Conservation (phyloP, 2,113 vertebrate species). For the Elgaria multicarinata region DNA sequence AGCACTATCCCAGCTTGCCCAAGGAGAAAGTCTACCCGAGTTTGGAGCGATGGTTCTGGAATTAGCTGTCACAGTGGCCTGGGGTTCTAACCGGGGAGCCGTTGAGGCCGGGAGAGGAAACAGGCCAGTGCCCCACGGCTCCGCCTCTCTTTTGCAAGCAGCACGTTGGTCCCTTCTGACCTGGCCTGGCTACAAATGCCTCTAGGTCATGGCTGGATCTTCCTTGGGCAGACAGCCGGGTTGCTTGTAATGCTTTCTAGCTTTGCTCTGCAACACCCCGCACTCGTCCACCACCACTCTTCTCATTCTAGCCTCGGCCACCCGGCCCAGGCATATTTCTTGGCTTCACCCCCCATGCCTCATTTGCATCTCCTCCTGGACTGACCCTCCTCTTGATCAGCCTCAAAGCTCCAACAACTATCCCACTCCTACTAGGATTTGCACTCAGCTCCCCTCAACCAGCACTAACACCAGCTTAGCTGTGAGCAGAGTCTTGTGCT, state of each 20-base stretch:
- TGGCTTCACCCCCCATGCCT: neutral
- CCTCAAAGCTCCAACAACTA: neutral
- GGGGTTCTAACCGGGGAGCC: no score
- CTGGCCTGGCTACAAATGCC: no score
- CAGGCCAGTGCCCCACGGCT: no score
- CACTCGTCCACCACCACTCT: no score
- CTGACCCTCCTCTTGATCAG: neutral
- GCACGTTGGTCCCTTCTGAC: neutral
- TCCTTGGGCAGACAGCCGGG: neutral
- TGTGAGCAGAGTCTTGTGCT: no score
- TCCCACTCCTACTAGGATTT: neutral
- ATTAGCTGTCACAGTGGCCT: rapidly evolving
- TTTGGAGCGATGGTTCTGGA: slow-evolving; percentile 79
- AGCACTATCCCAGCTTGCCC: slow-evolving; percentile 70
- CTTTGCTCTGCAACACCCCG: neutral
- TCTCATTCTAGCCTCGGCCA: neutral
- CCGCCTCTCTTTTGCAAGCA: neutral
- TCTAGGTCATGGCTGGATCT: neutral
- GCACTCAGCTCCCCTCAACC: neutral
- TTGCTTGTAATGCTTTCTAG: no score
- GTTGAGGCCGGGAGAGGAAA: neutral
- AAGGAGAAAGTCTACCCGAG: slow-evolving; percentile 73
- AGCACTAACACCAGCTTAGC: no score
- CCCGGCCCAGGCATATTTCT: neutral
- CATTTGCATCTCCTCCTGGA: neutral